A percentile compares a stretch with the other conserved stretches of the same genome.
Evolutionary conservation across 2,888 invertebrate genomes (phyloP).

Genomic region (Drepana falcataria): DNA sequence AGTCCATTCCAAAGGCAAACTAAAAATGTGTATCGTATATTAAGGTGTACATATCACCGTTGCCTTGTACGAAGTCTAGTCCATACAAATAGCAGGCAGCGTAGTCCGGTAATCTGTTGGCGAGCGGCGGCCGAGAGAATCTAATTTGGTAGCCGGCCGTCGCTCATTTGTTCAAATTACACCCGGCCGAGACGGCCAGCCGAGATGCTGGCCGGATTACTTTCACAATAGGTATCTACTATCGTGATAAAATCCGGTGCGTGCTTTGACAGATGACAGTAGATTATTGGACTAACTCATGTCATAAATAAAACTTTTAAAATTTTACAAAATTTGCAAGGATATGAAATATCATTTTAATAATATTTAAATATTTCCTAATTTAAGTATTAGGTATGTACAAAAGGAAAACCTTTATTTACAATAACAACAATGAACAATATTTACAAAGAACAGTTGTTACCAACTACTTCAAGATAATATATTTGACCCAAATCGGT

Average conservation of each 20-base stretch:
- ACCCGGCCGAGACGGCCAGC: constrained; percentile 15
- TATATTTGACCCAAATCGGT: too few relatives aligned
- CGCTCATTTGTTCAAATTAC: constrained; percentile 81
- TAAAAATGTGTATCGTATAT: constrained; percentile 8
- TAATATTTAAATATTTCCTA: too few relatives aligned
- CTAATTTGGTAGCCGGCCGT: constrained; percentile 82
- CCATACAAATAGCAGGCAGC: constrained; percentile 42
- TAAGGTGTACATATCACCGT: constrained; percentile 1
- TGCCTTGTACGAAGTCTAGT: constrained; percentile 3
- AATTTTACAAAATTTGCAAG: too few relatives aligned
- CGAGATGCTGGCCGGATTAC: background rate
- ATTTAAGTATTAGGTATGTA: too few relatives aligned
- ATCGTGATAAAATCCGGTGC: too few relatives aligned
- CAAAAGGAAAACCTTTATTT: too few relatives aligned
- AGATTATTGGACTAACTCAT: too few relatives aligned
- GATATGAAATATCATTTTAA: too few relatives aligned
- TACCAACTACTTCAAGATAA: too few relatives aligned
- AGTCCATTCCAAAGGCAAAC: constrained; percentile 26
- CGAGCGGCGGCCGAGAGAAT: constrained; percentile 62
- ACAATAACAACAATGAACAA: too few relatives aligned
- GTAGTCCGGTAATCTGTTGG: constrained; percentile 51
- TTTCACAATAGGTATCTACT: background rate
- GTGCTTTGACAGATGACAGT: background rate
- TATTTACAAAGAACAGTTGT: too few relatives aligned
- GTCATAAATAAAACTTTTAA: too few relatives aligned